Conservation (phyloP, 2,113 vertebrate species). For the Deroptyus accipitrinus region DNA sequence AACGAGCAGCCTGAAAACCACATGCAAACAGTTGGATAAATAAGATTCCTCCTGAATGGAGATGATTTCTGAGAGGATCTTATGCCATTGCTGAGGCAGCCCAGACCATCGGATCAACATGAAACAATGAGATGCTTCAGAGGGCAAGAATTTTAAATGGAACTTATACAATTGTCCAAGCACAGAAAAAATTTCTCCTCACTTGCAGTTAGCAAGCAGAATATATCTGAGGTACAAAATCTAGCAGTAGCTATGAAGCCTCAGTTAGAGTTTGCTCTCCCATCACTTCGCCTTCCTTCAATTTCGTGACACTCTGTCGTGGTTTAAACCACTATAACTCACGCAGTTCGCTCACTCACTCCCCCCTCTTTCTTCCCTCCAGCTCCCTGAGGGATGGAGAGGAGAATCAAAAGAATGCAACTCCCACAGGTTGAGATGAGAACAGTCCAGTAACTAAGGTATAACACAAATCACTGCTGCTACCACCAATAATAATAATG, state of each 20-base stretch:
- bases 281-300: background rate
- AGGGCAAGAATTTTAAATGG: background rate
- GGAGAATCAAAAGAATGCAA: no score
- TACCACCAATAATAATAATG: no score
- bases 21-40: background rate
- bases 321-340: no score
- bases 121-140: background rate
- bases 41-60: background rate
- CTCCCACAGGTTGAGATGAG: no score
- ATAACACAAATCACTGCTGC: no score
- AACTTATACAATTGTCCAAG: background rate
- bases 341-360: no score
- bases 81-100: background rate
- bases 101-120: background rate
- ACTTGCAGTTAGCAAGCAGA: background rate
- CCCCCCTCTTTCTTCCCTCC: no score
- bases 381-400: no score
- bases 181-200: background rate
- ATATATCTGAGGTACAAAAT: background rate
- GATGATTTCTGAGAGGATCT: background rate
- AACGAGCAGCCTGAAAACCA: background rate
- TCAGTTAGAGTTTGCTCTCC: background rate
- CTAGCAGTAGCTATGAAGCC: background rate
- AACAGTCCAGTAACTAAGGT: no score
- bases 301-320: background rate